Evolutionary conservation across 30 jellyfish, hydroid and myxozoan species (phyloP).

Genomic region (Hydra vulgaris): DNA sequence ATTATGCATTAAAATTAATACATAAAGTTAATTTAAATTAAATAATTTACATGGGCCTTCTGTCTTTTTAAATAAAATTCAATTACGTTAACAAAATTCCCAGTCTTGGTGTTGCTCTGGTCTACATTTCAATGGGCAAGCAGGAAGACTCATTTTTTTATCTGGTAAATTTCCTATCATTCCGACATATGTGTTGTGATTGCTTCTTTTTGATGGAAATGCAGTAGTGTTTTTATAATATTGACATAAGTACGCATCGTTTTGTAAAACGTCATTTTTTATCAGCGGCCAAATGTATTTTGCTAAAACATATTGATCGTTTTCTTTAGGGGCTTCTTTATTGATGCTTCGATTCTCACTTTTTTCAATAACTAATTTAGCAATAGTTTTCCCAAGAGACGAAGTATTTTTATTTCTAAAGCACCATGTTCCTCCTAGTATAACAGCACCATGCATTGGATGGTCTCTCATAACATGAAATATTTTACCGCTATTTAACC

Average conservation of each 20-base stretch:
- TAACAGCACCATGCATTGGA: neutral
- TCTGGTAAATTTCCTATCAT: neutral
- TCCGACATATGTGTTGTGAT: neutral
- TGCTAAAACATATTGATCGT: conserved; percentile 11
- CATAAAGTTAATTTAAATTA: no score
- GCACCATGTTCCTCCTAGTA: conserved; percentile 26
- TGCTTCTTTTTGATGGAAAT: conserved; percentile 13
- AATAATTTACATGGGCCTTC: no score
- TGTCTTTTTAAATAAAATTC: no score
- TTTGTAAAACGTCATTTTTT: conserved; percentile 11
- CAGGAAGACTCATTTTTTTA: neutral
- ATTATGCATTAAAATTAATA: no score
- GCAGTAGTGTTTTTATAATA: neutral
- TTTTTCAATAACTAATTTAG: neutral
- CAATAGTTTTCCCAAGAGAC: neutral
- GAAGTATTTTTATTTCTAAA: neutral
- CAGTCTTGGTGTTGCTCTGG: conserved; percentile 14
- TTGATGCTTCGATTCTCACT: neutral
- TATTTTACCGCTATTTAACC: conserved; percentile 8
- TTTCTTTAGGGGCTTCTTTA: neutral
- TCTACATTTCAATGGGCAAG: conserved; percentile 16
- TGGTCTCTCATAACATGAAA: conserved; percentile 23
- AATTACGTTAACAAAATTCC: conserved; percentile 16
- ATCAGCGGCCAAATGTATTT: neutral
- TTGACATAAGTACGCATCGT: conserved; percentile 9